Percentiles rank a stretch among this genome's conserved stretches.
Evolutionary conservation across 2,888 invertebrate genomes (phyloP).

Genomic region (Pammene fasciana): DNA sequence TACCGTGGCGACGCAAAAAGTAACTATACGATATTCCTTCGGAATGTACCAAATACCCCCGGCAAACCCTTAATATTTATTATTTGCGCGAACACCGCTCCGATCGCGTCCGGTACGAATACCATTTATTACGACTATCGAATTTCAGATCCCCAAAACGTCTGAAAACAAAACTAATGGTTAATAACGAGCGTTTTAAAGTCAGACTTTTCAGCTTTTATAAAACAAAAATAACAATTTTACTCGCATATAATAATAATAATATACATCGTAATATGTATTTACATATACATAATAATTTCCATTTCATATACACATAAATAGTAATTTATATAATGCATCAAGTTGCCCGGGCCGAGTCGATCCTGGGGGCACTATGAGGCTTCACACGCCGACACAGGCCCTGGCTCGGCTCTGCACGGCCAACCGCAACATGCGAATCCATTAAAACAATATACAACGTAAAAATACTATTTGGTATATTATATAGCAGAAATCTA

Average conservation of each 20-base stretch:
- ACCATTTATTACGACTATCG: constrained; percentile 65
- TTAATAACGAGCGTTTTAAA: constrained; percentile 76
- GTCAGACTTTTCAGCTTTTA: constrained; percentile 81
- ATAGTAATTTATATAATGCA: constrained; percentile 76
- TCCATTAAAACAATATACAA: constrained; percentile 78
- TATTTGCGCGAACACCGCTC: constrained; percentile 66
- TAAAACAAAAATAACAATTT: constrained; percentile 79
- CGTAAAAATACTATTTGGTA: constrained; percentile 84
- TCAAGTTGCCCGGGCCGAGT: constrained; percentile 55
- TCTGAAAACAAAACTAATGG: constrained; percentile 67
- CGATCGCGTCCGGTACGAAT: constrained; percentile 65
- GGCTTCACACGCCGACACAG: too few species aligned
- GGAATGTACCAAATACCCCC: constrained; percentile 78
- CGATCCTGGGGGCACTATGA: background rate
- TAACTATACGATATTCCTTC: constrained; percentile 66
- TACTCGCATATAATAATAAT: constrained; percentile 71
- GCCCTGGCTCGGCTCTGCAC: constrained; percentile 40
- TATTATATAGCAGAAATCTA: constrained; percentile 81
- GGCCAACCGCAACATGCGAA: constrained; percentile 68
- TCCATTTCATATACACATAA: constrained; percentile 77
- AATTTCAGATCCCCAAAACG: constrained; percentile 68
- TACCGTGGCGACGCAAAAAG: constrained; percentile 57
- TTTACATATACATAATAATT: constrained; percentile 81
- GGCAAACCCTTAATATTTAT: constrained; percentile 61
- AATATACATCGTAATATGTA: constrained; percentile 81